Conservation (phyloP, 2,888 invertebrate species). For the Perizoma affinitatum region DNA sequence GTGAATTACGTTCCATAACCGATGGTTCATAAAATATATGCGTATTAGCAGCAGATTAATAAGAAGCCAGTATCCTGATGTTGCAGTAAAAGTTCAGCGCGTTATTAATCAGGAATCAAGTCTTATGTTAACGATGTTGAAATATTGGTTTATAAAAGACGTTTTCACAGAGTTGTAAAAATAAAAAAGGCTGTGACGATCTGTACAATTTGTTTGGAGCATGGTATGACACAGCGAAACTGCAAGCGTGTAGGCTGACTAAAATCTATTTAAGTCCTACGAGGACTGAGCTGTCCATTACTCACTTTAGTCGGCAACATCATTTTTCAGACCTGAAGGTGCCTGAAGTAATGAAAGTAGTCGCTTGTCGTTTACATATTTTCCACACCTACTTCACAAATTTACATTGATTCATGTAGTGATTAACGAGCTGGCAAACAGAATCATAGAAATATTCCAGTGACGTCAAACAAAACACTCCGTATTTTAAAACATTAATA, state of each 20-base stretch:
- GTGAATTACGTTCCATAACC: slow-evolving; percentile 48
- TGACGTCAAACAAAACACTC: slow-evolving; percentile 70
- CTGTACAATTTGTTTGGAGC: not conserved
- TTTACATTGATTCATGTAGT: slow-evolving; percentile 74
- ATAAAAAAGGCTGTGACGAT: not conserved
- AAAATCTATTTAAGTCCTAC: slow-evolving; percentile 30
- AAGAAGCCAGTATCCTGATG: not conserved
- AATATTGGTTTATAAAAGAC: too few relatives aligned
- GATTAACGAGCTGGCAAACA: slow-evolving; percentile 51
- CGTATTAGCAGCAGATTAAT: slow-evolving; percentile 25
- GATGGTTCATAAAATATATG: slow-evolving; percentile 13
- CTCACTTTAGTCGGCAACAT: slow-evolving; percentile 30
- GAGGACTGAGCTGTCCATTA: slow-evolving; percentile 31
- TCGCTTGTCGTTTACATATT: slow-evolving; percentile 63
- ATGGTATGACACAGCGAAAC: slow-evolving; percentile 5
- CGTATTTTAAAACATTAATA: slow-evolving; percentile 53
- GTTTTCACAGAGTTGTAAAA: too few relatives aligned
- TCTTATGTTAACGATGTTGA: too few relatives aligned
- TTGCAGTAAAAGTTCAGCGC: slow-evolving; percentile 4
- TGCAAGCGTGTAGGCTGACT: slow-evolving; percentile 10
- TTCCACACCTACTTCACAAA: slow-evolving; percentile 63
- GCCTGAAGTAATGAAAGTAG: slow-evolving; percentile 54
- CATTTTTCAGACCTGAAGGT: slow-evolving; percentile 48
- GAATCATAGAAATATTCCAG: slow-evolving; percentile 64
- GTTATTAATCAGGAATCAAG: slow-evolving; percentile 9